Percentiles rank a stretch among this genome's conserved stretches.
These are phyloP conservation scores for Calcarius lapponicus DNA, from an alignment of 2,797 vertebrate species.

Conservation along the genomic window DNA sequence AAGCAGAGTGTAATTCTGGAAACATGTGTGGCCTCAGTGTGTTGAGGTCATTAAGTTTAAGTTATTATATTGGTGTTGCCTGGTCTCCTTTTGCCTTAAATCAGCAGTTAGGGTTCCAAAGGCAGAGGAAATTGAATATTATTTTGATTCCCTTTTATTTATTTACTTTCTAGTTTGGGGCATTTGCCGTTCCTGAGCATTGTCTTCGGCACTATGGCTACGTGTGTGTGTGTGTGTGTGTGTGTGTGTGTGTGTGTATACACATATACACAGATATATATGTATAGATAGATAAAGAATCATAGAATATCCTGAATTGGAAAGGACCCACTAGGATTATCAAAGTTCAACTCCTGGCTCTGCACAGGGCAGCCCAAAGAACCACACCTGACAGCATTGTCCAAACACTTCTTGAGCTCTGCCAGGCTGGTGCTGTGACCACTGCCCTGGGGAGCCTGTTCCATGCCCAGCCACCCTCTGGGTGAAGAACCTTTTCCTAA, in stretches of 20 bases:
- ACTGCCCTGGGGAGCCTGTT: neutral
- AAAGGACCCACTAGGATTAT: neutral
- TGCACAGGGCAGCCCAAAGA: neutral
- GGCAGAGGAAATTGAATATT: neutral
- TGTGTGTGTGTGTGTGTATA: no score
- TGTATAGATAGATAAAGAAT: neutral
- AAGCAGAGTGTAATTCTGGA: neutral
- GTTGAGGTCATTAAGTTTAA: neutral
- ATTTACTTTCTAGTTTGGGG: neutral
- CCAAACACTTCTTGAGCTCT: fast-evolving
- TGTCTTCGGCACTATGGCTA: neutral
- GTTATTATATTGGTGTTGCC: neutral
- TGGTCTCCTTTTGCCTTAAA: neutral
- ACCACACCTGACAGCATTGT: neutral
- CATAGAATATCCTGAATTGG: neutral
- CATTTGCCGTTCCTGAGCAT: neutral
- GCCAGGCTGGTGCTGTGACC: neutral
- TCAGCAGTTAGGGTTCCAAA: neutral
- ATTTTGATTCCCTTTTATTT: neutral
- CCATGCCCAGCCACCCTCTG: neutral
- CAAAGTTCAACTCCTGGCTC: neutral
- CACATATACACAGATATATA: neutral
- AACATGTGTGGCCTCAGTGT: fast-evolving
- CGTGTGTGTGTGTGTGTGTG: neutral
- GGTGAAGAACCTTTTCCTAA: fast-evolving